These are phyloP conservation scores for Philereme transversata DNA, from an alignment of 2,888 invertebrate species.

Conservation along the genomic window DNA sequence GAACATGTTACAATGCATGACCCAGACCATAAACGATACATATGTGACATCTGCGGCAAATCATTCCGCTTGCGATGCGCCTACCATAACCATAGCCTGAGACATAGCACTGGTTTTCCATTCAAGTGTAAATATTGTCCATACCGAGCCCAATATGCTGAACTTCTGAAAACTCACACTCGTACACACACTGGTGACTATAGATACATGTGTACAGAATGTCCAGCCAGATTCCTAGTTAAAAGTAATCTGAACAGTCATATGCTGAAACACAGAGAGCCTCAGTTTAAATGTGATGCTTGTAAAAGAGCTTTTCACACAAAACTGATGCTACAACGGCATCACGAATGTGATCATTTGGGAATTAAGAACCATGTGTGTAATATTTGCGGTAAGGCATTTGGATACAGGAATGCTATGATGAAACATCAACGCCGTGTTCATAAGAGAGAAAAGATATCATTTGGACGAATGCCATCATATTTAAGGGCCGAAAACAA, in stretches of 20 bases:
- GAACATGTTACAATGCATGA: slow-evolving; percentile 63
- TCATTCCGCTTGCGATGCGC: slow-evolving; percentile 59
- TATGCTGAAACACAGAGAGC: slow-evolving; percentile 59
- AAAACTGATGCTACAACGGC: slow-evolving; percentile 52
- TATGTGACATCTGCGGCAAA: slow-evolving; percentile 66
- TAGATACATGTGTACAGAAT: slow-evolving; percentile 64
- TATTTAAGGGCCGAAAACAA: slow-evolving; percentile 49
- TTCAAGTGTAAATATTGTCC: slow-evolving; percentile 61
- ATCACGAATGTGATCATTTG: slow-evolving; percentile 61
- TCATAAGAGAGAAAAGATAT: slow-evolving; percentile 59
- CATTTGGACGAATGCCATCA: slow-evolving; percentile 54
- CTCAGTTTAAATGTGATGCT: slow-evolving; percentile 57
- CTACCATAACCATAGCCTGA: slow-evolving; percentile 57
- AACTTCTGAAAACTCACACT: slow-evolving; percentile 60
- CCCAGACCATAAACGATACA: slow-evolving; percentile 58
- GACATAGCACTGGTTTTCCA: slow-evolving; percentile 59
- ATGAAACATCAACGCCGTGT: slow-evolving; percentile 65
- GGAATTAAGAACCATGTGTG: slow-evolving; percentile 66
- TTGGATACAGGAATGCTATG: slow-evolving; percentile 65
- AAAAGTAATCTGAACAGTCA: slow-evolving; percentile 64
- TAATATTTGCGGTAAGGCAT: slow-evolving; percentile 62
- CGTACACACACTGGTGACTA: slow-evolving; percentile 60
- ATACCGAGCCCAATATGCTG: slow-evolving; percentile 55
- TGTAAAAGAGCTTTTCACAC: slow-evolving; percentile 61
- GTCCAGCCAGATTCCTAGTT: slow-evolving; percentile 59